Evolutionary conservation across 2,113 vertebrate genomes (phyloP).

Genomic region (Cynopterus brachyotis): DNA sequence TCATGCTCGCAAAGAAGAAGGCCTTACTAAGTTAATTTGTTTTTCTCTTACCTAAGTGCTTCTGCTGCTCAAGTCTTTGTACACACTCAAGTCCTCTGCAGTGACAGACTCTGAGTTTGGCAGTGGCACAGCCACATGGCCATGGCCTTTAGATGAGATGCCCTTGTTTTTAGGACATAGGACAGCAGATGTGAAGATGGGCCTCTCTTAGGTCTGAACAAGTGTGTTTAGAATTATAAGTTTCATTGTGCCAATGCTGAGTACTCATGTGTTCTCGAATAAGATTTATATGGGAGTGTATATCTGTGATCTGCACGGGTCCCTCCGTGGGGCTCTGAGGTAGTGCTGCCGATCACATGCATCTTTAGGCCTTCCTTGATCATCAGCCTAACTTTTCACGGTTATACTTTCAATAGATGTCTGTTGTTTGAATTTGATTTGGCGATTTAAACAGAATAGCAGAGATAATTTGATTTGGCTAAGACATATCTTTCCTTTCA

Average conservation of each 20-base stretch:
- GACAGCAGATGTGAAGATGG: background rate
- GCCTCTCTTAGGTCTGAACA: background rate
- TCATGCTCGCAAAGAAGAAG: background rate
- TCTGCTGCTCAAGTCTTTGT: background rate
- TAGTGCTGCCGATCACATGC: background rate
- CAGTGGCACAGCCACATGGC: background rate
- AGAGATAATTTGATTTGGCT: background rate
- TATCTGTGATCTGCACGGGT: background rate
- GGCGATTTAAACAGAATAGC: background rate
- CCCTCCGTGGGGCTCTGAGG: background rate
- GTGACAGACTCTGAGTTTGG: background rate
- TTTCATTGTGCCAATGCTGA: background rate
- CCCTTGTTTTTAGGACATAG: background rate
- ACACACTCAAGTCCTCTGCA: background rate
- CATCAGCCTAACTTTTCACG: background rate
- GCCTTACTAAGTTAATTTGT: background rate
- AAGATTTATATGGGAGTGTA: background rate
- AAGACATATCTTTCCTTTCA: background rate
- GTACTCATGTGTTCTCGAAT: background rate
- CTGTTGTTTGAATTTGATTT: conserved; percentile 1
- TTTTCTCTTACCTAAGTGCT: background rate
- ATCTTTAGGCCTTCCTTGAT: background rate
- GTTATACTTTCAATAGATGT: background rate
- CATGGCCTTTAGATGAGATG: background rate
- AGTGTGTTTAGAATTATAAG: no score